Evolutionary conservation across 2,113 vertebrate genomes (phyloP).

Genomic region (Phrynosoma platyrhinos): DNA sequence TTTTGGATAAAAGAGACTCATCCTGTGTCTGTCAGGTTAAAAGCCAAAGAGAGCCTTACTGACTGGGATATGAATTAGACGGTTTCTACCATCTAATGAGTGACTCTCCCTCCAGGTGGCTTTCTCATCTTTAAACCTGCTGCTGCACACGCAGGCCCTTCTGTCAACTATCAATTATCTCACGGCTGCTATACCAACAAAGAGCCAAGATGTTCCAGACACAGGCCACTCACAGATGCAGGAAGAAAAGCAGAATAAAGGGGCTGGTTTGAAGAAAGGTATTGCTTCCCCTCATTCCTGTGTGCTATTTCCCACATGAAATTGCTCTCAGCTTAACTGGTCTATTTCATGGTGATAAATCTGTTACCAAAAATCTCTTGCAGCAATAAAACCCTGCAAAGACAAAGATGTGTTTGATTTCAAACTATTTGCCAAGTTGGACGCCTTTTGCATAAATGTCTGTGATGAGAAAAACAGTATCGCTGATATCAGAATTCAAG

Average conservation of each 20-base stretch:
- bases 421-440: conserved; percentile 89
- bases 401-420: conserved; percentile 84
- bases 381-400: conserved; percentile 78
- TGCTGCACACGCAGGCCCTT: conserved; percentile 91
- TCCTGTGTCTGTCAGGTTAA: no score
- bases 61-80: background rate
- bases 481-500: conserved; percentile 94
- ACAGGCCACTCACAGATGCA: conserved; percentile 57
- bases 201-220: conserved; percentile 40
- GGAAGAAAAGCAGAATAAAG: conserved; percentile 68
- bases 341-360: background rate
- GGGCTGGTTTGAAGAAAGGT: conserved; percentile 78
- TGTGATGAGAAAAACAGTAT: conserved; percentile 88
- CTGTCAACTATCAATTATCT: conserved; percentile 90
- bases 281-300: background rate
- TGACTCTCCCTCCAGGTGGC: conserved; percentile 80
- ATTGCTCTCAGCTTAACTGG: background rate
- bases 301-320: background rate
- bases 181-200: conserved; percentile 75
- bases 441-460: conserved; percentile 87
- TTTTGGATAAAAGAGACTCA: no score
- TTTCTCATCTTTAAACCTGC: conserved; percentile 91
- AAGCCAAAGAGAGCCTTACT: no score
- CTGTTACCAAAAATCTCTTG: background rate
- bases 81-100: background rate